These are phyloP conservation scores for Siniperca undulata DNA, from an alignment of 2,797 vertebrate genomes.

Conservation along the genomic window DNA sequence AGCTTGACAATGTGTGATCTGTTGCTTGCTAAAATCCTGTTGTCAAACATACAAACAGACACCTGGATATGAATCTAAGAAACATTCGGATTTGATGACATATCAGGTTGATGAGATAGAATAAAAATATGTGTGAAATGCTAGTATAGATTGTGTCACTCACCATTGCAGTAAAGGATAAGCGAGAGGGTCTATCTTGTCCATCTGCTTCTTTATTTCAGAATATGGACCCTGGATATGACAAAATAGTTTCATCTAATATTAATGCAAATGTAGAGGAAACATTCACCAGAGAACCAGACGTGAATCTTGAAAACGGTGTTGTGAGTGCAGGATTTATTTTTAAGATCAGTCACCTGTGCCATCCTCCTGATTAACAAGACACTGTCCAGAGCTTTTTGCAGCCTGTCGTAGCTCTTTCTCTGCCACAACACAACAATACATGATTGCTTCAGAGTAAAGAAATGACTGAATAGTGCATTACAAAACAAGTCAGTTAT, in stretches of 20 bases:
- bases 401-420: constrained; percentile 94
- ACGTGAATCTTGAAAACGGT: constrained; percentile 10
- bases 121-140: neutral
- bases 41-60: constrained; percentile 59
- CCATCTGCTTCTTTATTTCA: constrained; percentile 98
- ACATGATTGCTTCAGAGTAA: neutral
- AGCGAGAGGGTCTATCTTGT: constrained; percentile 93
- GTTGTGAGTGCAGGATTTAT: neutral
- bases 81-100: neutral
- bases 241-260: constrained; percentile 1
- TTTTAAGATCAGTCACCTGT: constrained; percentile 85
- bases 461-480: neutral
- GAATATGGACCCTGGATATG: constrained; percentile 91
- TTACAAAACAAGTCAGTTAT: neutral
- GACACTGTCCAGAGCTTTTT: constrained; percentile 94
- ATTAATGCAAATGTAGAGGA: neutral
- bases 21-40: constrained; percentile 98
- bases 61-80: constrained; percentile 26
- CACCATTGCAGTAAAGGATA: constrained; percentile 96
- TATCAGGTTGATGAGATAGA: neutral
- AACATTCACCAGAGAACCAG: constrained; percentile 5
- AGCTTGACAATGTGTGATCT: constrained; percentile 98
- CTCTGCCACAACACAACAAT: constrained; percentile 83
- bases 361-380: constrained; percentile 94
- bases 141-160: constrained; percentile 38